phyloP scores from a whole-genome alignment of 2,888 invertebrate species.

The Lasioglossum figueresi region DNA sequence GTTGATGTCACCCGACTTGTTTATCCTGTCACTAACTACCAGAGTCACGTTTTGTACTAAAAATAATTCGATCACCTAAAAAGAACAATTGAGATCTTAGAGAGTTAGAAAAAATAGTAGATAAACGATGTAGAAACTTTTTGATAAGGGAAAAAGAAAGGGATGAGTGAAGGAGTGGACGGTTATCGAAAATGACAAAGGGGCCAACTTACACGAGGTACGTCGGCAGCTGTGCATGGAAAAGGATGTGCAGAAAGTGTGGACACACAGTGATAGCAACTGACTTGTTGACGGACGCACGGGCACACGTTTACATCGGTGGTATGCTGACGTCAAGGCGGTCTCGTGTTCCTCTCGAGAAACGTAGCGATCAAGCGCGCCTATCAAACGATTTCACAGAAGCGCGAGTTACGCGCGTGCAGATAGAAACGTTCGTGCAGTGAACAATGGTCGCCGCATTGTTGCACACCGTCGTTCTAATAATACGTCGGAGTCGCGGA shows the following conservation, averaged over 20 bases:
- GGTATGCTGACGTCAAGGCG: slow-evolving; percentile 66
- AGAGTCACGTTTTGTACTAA: slow-evolving; percentile 87
- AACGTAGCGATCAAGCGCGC: slow-evolving; percentile 22
- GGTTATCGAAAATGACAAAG: background rate
- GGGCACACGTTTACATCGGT: slow-evolving; percentile 56
- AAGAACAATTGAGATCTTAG: slow-evolving; percentile 24
- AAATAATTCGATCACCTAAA: slow-evolving; percentile 87
- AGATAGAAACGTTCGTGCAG: slow-evolving; percentile 45
- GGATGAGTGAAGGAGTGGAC: background rate
- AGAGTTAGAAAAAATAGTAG: background rate
- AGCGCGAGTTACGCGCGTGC: slow-evolving; percentile 36
- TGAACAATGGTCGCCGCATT: slow-evolving; percentile 59
- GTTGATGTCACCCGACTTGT: slow-evolving; percentile 74
- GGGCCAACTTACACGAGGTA: slow-evolving; percentile 32
- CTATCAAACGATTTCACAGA: slow-evolving; percentile 44
- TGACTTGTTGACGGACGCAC: slow-evolving; percentile 31
- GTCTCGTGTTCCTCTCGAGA: slow-evolving; percentile 54
- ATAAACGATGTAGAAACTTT: background rate
- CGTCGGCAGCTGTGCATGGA: slow-evolving; percentile 25
- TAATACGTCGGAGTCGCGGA: slow-evolving; percentile 42
- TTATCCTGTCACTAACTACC: slow-evolving; percentile 85
- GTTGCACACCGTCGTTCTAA: slow-evolving; percentile 62
- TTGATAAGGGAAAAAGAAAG: background rate
- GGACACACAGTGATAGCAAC: slow-evolving; percentile 36
- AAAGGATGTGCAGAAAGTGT: background rate